Percentiles rank a stretch among this genome's conserved stretches.
These are phyloP conservation scores for Zoanthus gigantus DNA, from an alignment of 92 coral and sea anemone genomes.

Conservation along the genomic window DNA sequence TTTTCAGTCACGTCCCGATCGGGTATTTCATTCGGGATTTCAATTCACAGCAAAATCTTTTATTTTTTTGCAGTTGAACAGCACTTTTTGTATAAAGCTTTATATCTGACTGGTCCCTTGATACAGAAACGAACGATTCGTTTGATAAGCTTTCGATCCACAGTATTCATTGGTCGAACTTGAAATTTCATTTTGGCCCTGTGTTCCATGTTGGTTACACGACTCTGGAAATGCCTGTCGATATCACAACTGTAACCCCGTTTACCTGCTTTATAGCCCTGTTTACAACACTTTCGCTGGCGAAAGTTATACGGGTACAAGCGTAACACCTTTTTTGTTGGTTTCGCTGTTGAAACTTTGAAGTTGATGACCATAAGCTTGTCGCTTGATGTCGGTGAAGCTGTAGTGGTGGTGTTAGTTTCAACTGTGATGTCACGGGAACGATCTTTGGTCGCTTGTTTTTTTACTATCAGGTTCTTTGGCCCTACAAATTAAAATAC, in stretches of 20 bases:
- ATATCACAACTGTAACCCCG: conserved; percentile 50
- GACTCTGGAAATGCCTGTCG: conserved; percentile 33
- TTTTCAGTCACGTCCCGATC: background rate
- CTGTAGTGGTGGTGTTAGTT: background rate
- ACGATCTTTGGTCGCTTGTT: background rate
- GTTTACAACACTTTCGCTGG: conserved; percentile 59
- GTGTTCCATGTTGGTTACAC: conserved; percentile 69
- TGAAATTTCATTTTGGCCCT: conserved; percentile 59
- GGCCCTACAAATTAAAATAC: conserved; percentile 2
- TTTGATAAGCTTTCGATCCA: conserved; percentile 19
- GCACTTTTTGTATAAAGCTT: conserved; percentile 19
- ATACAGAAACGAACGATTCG: conserved; percentile 40
- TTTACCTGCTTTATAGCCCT: conserved; percentile 65
- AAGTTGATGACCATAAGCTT: background rate
- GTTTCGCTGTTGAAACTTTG: conserved; percentile 10
- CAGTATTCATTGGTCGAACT: background rate
- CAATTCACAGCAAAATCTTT: background rate
- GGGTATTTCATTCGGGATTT: background rate
- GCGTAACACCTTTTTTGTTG: conserved; percentile 17
- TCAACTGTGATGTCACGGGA: background rate
- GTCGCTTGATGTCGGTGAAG: conserved; percentile 7
- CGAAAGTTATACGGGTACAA: conserved; percentile 29
- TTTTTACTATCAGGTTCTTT: background rate
- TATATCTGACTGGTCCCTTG: conserved; percentile 34
- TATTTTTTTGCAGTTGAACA: conserved; percentile 35